phyloP scores from a whole-genome alignment of 2,888 invertebrate species.

The Rapana venosa region DNA sequence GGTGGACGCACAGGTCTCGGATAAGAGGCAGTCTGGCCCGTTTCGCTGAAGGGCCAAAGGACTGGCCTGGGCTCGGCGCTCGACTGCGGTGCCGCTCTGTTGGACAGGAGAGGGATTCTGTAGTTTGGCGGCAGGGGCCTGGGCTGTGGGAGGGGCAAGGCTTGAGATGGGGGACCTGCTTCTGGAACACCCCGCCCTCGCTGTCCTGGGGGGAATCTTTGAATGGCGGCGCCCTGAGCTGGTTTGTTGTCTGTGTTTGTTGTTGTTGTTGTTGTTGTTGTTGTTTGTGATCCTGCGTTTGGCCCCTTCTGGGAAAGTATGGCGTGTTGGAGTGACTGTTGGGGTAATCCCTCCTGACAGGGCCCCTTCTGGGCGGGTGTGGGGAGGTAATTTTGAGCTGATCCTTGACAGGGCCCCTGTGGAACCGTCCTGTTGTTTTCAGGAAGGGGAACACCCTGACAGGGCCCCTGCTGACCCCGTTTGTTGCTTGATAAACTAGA shows the following conservation, averaged over 20 bases:
- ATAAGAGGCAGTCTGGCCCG: not conserved
- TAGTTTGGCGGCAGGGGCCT: not conserved
- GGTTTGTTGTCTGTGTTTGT: not conserved
- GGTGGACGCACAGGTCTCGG: not conserved
- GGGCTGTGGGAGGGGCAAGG: not conserved
- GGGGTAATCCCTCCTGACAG: not conserved
- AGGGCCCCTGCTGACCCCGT: not conserved
- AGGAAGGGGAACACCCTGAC: not conserved
- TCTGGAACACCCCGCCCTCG: not conserved
- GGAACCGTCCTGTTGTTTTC: not conserved
- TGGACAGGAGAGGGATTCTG: not conserved
- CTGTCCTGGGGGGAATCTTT: not conserved
- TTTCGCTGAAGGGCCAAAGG: not conserved
- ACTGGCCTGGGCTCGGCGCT: not conserved
- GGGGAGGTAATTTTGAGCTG: not conserved
- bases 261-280: too few relatives aligned
- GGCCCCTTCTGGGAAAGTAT: not conserved
- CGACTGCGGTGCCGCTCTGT: not conserved
- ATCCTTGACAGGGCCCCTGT: not conserved
- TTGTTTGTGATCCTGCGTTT: not conserved
- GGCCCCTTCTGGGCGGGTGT: not conserved
- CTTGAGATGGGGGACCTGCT: not conserved
- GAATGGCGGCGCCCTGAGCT: not conserved
- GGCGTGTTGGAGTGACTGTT: not conserved
- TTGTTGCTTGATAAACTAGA: not conserved